Evolutionary conservation across 2,888 invertebrate genomes (phyloP).

Genomic region (Silvanus unidentatus): DNA sequence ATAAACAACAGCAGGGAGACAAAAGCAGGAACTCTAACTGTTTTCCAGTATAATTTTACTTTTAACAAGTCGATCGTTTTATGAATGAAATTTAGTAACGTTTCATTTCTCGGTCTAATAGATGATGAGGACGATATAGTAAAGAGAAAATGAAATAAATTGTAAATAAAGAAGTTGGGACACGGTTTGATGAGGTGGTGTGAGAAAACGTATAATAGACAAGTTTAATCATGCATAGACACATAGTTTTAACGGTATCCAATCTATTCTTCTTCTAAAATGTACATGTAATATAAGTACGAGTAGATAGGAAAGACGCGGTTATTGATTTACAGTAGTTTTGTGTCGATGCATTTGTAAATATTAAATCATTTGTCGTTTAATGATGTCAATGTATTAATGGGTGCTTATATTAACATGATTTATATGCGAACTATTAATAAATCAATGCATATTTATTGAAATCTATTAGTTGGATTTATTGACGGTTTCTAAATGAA

Average conservation of each 20-base stretch:
- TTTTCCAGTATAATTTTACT: constrained; percentile 1
- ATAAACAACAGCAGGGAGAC: not conserved
- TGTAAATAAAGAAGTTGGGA: constrained; percentile 29
- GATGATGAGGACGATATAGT: constrained; percentile 5
- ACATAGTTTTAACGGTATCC: constrained; percentile 27
- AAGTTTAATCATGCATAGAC: constrained; percentile 37
- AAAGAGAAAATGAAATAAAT: constrained; percentile 22
- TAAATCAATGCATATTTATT: constrained; percentile 34
- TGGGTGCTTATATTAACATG: constrained; percentile 32
- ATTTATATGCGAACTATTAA: constrained; percentile 30
- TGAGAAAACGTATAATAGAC: constrained; percentile 35
- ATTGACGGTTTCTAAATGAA: constrained; percentile 28
- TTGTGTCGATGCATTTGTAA: constrained; percentile 26
- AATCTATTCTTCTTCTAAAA: constrained; percentile 15
- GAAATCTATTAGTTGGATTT: constrained; percentile 26
- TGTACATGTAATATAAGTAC: too few relatives aligned
- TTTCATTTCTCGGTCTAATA: constrained; percentile 28
- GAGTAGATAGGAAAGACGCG: too few relatives aligned
- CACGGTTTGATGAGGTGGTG: constrained; percentile 34
- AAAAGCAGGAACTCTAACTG: not conserved
- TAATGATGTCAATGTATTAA: constrained; percentile 32
- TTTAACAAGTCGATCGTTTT: not conserved
- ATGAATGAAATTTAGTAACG: constrained; percentile 28
- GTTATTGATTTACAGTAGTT: constrained; percentile 22
- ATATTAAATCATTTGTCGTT: constrained; percentile 34